These are phyloP conservation scores for Deroptyus accipitrinus DNA, from an alignment of 2,113 vertebrate genomes.

Conservation along the genomic window DNA sequence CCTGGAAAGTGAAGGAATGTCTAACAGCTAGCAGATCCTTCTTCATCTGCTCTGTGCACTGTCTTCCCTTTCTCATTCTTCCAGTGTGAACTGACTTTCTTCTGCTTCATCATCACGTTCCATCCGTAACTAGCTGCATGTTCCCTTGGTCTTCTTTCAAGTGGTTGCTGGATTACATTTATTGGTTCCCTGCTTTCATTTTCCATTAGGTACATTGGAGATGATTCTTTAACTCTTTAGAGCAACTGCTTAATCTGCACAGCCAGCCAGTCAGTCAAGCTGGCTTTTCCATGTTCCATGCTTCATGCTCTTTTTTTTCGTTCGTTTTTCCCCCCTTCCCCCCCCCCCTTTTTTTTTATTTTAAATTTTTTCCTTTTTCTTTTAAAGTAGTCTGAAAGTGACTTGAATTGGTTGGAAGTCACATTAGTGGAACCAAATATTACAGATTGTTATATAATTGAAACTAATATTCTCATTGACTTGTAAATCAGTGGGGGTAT, in stretches of 20 bases:
- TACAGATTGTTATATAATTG: not conserved
- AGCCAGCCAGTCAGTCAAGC: not conserved
- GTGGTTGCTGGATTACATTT: not conserved
- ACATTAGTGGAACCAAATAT: not conserved
- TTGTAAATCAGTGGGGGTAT: rapidly evolving
- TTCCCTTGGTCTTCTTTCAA: not conserved
- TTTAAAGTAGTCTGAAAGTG: not conserved
- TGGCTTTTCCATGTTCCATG: not conserved
- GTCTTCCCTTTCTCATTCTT: not conserved
- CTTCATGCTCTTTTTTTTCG: not conserved
- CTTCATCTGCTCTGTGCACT: not conserved
- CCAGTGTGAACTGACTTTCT: not conserved
- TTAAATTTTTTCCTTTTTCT: not conserved
- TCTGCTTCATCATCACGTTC: not conserved
- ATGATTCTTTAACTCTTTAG: not conserved
- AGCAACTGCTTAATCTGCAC: not conserved
- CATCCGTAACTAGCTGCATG: not conserved
- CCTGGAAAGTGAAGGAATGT: not conserved
- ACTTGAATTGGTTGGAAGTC: not conserved
- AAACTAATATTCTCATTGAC: not conserved
- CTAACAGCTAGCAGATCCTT: not conserved
- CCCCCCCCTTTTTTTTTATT: not conserved
- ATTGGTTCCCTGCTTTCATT: not conserved
- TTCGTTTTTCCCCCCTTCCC: not conserved
- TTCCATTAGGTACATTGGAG: not conserved